Base-by-base conservation (phyloP, 2,888 invertebrate genomes). In the Tetanocera ferruginea region DNA sequence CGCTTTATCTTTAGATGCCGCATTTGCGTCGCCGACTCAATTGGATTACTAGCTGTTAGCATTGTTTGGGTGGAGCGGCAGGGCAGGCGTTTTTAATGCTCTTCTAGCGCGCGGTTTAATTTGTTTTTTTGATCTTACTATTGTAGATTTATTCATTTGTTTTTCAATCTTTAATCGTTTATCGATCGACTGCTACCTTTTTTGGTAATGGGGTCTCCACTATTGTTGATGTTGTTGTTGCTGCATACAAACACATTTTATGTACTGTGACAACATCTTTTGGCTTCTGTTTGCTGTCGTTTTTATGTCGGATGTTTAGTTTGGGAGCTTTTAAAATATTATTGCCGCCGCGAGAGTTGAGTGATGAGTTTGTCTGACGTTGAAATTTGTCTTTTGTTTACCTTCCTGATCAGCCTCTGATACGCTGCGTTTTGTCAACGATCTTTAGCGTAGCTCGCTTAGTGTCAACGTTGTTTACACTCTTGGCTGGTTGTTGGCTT, bases 251-350 rank as follows among this genome's bases (percentile, higher is more conserved):
- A 64, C 19, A 64, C 37, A 25, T 70, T n/a, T 70, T 51, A 6
- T 51, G 17, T 19, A 43, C 23, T 25, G 69, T 66, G 64, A 66
- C 64, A 66, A 66, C 31, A 72, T 67, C 34, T 64, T 67, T 75
- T 67, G 67, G 75, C 75, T 75, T 75, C 75, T 75, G 75, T 75
- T 75, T 75, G 75, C 67, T 67, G 75, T 67, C 66, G 66, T 55
- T 75, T 75, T 55, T 67, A 57, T 37, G 52, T 31, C 75, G 75
- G 75, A 66, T 75, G 75, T 75, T 66, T 75, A 3, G 23, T 43
- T 37, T 75, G 34, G 9, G 5, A 75, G 66, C 66, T 75, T 55
- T 75, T 75, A 55, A 75, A 66, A 74, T 51, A 37, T 73, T 43
- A 62, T 37, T 49, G 28, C 28, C 60, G 67, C 37, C 57, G 25